Percentiles rank a stretch among this genome's conserved stretches.
phyloP scores from a whole-genome alignment of 2,888 invertebrate species.

The Atethmia centrago region DNA sequence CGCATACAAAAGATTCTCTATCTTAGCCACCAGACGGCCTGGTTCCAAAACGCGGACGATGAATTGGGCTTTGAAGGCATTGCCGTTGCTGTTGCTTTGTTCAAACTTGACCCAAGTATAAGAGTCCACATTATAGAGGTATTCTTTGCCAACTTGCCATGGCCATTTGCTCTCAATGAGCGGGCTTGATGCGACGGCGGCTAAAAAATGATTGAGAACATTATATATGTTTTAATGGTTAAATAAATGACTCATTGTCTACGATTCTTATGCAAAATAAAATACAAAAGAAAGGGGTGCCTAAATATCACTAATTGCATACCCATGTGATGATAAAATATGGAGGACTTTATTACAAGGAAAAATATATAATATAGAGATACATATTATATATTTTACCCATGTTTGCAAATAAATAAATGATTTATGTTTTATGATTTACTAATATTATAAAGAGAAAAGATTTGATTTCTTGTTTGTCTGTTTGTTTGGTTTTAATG shows the following conservation, averaged over 20 bases:
- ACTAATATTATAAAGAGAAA: no score
- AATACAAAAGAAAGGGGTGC: neutral
- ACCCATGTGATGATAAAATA: no score
- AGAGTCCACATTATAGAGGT: constrained; percentile 90
- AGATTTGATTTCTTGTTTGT: no score
- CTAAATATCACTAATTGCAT: neutral
- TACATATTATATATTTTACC: no score
- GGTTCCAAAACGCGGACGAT: constrained; percentile 88
- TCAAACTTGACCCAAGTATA: constrained; percentile 91
- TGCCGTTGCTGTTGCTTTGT: constrained; percentile 86
- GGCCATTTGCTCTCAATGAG: constrained; percentile 75
- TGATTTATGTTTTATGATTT: no score
- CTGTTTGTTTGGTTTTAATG: no score
- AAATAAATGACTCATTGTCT: no score
- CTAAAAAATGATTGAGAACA: constrained; percentile 64
- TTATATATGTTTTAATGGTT: neutral
- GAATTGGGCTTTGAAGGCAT: constrained; percentile 88
- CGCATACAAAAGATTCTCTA: constrained; percentile 89
- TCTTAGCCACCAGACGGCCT: constrained; percentile 84
- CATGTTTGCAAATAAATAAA: no score
- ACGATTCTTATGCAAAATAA: neutral
- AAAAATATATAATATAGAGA: no score
- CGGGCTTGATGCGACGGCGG: constrained; percentile 77
- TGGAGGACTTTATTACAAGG: no score
- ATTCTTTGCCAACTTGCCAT: constrained; percentile 91